Evolutionary conservation across 2,797 vertebrate genomes (phyloP), one percentile per base, ranked within the genome.

Genomic region (Sphenodon punctatus): DNA sequence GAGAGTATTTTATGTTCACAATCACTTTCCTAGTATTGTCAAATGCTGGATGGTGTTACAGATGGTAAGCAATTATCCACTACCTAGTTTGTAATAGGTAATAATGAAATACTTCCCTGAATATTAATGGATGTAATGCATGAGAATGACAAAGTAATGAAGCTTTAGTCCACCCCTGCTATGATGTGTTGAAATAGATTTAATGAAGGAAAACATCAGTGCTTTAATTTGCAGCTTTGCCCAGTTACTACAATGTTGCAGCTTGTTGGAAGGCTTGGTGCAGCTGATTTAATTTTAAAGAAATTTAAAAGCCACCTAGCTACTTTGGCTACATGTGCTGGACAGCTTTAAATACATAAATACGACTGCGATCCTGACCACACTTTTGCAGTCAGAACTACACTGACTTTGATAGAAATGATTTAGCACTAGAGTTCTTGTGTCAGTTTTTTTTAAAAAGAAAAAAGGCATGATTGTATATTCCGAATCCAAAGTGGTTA

Each of bases 161-260:
- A 72, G 61, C 53, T 46, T 82, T 27, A 55, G 55, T 51, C 49
- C 32, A 51, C 73, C 70, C 64, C 6, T 3, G 3, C 77, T 59
- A 67, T 81, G 42, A 9, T 70, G n/a, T 72, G 74, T 59, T 88
- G 61, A 86, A 55, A 51, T 38, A 55, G 5, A 13, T 27, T 77
- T 80, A 80, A 20, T 83, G 75, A 12, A 79, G 84, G 87, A 61
- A 80, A 81, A 85, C 61, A 6, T 8, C 32, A 48, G n/a, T 48
- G 27, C 16, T 32, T 46, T 79, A 72, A 67, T 84, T 45, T 58
- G 55, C 11, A 36, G 32, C 32, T 58, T 64, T 63, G 60, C 46
- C 39, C 79, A 56, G 46, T 83, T 85, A 81, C 60, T n/a, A 34
- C n/a, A n/a, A n/a, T n/a, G 59, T 67, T 32, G 45, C 4, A 77